Percentiles rank a stretch among this genome's conserved stretches.
phyloP scores from a whole-genome alignment of 2,113 vertebrate species.

The Equus przewalskii region DNA sequence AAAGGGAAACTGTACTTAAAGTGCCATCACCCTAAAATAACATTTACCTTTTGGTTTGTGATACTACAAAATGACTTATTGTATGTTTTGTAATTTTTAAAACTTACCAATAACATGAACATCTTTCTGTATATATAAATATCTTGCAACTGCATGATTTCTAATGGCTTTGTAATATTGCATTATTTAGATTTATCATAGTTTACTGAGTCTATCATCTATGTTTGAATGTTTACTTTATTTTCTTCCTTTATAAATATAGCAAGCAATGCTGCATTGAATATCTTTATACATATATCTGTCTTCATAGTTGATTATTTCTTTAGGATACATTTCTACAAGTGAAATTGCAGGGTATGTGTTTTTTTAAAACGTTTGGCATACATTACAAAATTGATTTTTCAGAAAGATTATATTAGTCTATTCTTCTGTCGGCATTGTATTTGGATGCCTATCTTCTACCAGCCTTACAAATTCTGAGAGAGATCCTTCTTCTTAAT shows the following conservation, averaged over 20 bases:
- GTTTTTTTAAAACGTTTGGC: slow-evolving; percentile 38
- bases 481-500: background rate
- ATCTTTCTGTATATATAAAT: background rate
- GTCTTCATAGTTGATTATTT: slow-evolving; percentile 16
- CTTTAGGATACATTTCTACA: slow-evolving; percentile 51
- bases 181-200: slow-evolving; percentile 39
- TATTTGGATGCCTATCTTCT: background rate
- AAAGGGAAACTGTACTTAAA: background rate
- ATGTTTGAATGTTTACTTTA: slow-evolving; percentile 7
- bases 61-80: background rate
- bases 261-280: background rate
- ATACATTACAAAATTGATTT: slow-evolving; percentile 23
- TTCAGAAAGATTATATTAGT: background rate
- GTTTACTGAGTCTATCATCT: background rate
- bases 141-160: background rate
- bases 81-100: slow-evolving; percentile 21
- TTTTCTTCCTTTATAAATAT: slow-evolving; percentile 25
- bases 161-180: slow-evolving; percentile 26
- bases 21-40: background rate
- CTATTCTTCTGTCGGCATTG: background rate
- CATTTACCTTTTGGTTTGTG: slow-evolving; percentile 42
- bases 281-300: background rate
- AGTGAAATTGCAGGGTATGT: background rate
- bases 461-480: background rate
- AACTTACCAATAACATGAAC: background rate